Conservation (phyloP, 2,113 vertebrate species). For the Tupaia chinensis region DNA sequence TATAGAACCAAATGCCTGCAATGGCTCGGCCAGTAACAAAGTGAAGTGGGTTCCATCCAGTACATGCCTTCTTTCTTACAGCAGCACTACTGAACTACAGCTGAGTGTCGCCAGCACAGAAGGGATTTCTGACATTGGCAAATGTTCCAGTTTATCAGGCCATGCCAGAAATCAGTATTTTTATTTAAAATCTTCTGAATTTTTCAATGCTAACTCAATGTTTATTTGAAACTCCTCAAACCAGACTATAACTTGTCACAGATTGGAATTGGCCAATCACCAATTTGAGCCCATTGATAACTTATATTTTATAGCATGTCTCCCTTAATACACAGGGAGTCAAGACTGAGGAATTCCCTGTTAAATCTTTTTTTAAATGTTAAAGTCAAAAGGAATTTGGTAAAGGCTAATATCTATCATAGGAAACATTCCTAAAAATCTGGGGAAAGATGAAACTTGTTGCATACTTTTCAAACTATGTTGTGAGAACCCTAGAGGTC, state of each 20-base stretch:
- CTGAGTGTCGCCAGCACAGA: too few species aligned
- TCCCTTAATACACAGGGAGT: background rate
- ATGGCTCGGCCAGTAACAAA: background rate
- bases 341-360: background rate
- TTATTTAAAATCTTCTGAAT: background rate
- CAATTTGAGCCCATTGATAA: background rate
- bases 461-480: background rate
- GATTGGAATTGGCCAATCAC: background rate
- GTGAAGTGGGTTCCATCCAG: too few species aligned
- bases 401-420: background rate
- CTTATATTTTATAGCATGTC: background rate
- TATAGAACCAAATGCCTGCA: background rate
- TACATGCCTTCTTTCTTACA: too few species aligned
- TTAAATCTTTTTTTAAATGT: background rate
- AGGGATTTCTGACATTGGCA: background rate
- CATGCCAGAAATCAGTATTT: background rate
- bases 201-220: conserved; percentile 5
- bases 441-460: background rate
- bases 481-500: background rate
- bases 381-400: background rate
- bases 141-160: background rate
- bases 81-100: accelerated
- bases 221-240: background rate
- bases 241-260: background rate
- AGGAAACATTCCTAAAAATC: conserved; percentile 9